phyloP scores from a whole-genome alignment of 2,113 vertebrate genomes.

The Ondatra zibethicus region DNA sequence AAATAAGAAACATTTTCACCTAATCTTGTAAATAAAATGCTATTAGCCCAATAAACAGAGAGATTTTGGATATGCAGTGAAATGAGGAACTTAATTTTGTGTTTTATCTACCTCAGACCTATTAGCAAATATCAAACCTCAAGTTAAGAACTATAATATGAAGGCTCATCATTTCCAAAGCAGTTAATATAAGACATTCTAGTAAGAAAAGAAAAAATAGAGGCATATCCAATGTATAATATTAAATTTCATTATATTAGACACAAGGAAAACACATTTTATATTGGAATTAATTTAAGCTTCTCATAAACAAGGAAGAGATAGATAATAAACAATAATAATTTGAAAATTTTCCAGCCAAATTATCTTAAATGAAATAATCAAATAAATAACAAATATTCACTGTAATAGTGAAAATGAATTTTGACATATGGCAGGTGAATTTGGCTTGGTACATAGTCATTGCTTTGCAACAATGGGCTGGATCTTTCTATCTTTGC shows the following conservation, averaged over 20 bases:
- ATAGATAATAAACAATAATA: neutral
- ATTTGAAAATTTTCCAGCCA: neutral
- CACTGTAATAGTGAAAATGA: neutral
- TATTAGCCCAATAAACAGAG: constrained; percentile 43
- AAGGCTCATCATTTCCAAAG: constrained; percentile 33
- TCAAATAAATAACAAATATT: neutral
- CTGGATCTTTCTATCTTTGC: neutral
- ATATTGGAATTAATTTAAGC: neutral
- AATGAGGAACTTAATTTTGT: constrained; percentile 38
- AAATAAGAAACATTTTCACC: neutral
- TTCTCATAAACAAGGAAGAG: neutral
- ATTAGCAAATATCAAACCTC: constrained; percentile 61
- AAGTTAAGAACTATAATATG: constrained; percentile 45
- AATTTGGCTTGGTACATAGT: neutral
- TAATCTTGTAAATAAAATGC: constrained; percentile 51
- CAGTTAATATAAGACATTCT: neutral
- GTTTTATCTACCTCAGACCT: constrained; percentile 57
- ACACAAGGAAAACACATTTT: neutral
- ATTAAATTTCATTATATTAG: neutral
- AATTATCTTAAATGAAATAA: neutral
- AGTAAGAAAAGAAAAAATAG: neutral
- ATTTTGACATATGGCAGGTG: neutral
- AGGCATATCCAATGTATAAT: neutral
- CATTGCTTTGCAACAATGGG: neutral
- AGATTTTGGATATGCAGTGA: neutral